phyloP scores from a whole-genome alignment of 2,888 invertebrate genomes.

The Ectobius pallidus region DNA sequence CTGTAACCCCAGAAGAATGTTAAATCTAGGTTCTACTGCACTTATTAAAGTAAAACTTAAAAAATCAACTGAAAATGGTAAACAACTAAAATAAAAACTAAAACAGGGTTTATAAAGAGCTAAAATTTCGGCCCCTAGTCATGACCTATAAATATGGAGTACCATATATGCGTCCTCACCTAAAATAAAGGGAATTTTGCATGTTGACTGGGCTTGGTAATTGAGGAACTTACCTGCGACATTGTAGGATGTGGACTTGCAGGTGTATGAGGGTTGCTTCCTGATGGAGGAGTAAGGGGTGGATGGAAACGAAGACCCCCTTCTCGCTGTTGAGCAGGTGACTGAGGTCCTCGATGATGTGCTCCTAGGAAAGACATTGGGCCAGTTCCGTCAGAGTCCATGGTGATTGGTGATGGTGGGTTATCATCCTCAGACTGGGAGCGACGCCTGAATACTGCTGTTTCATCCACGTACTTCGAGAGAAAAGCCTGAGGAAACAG shows the following conservation, averaged over 20 bases:
- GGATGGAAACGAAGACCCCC: slow-evolving; percentile 82
- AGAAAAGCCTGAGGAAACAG: slow-evolving; percentile 75
- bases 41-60: too few species aligned
- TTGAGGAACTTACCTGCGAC: slow-evolving; percentile 55
- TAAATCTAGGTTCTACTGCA: too few species aligned
- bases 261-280: slow-evolving; percentile 84
- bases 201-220: too few species aligned
- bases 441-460: slow-evolving; percentile 76
- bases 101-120: too few species aligned
- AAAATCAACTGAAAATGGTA: too few species aligned
- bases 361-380: slow-evolving; percentile 55
- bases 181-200: too few species aligned
- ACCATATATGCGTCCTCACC: too few species aligned
- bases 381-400: slow-evolving; percentile 67
- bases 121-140: too few species aligned
- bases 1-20: too few species aligned
- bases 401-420: slow-evolving; percentile 90
- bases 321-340: slow-evolving; percentile 66
- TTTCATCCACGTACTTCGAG: slow-evolving; percentile 92
- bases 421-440: slow-evolving; percentile 95
- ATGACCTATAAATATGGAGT: too few species aligned
- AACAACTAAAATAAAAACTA: too few species aligned
- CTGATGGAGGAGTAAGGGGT: slow-evolving; percentile 80
- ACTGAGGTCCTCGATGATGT: slow-evolving; percentile 67
- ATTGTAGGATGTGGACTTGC: slow-evolving; percentile 77